Conservation (phyloP, 1,140 invertebrate species). For the Melitaea cinxia region DNA sequence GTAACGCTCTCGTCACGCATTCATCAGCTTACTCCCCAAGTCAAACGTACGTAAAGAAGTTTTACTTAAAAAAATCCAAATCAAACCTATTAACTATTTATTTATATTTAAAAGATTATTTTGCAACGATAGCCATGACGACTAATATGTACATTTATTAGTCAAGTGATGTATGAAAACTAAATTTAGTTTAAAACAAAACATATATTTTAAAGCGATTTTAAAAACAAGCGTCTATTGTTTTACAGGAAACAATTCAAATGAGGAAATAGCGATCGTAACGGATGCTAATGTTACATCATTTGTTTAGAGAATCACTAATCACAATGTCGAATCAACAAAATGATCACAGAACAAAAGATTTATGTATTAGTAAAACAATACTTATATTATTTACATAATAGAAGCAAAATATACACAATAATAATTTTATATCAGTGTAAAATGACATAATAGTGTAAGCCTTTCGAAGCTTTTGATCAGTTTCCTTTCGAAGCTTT, state of each 20-base stretch:
- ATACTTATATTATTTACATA: conserved; percentile 5
- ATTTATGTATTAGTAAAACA: conserved; percentile 19
- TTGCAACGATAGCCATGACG: neutral
- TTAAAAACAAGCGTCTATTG: conserved; percentile 44
- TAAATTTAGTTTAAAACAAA: conserved; percentile 14
- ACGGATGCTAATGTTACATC: conserved; percentile 55
- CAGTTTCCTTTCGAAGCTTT: too few species aligned
- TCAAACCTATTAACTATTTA: too few species aligned
- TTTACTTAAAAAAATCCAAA: too few species aligned
- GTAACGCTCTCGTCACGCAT: too few species aligned
- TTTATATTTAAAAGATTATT: neutral
- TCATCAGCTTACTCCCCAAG: too few species aligned
- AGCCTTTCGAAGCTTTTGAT: too few species aligned
- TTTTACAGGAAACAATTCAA: conserved; percentile 55
- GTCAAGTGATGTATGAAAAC: conserved; percentile 8
- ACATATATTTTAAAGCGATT: conserved; percentile 45
- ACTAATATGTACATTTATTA: neutral
- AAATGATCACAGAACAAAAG: conserved; percentile 31
- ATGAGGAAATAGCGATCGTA: conserved; percentile 52
- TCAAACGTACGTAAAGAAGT: too few species aligned
- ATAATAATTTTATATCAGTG: too few species aligned
- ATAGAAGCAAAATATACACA: too few species aligned
- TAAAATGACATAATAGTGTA: too few species aligned
- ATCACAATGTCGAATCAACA: conserved; percentile 57
- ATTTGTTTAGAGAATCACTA: conserved; percentile 46